Evolutionary conservation across 2,113 vertebrate genomes (phyloP).

Genomic region (Planiliza haematocheilus): DNA sequence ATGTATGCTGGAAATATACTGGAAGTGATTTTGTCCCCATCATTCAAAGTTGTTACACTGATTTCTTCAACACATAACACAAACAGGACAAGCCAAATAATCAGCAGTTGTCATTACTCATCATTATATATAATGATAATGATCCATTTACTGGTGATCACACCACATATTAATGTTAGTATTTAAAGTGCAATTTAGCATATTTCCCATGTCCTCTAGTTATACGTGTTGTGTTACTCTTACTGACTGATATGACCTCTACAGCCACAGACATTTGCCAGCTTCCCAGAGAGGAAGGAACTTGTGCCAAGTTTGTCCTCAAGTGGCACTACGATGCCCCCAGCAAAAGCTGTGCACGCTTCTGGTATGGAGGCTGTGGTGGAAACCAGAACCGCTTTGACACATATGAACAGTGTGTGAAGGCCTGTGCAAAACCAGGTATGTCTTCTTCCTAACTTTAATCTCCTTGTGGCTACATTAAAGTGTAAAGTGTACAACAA

Average conservation of each 20-base stretch:
- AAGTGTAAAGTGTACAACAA: too few relatives aligned
- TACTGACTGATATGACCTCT: neutral
- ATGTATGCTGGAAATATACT: neutral
- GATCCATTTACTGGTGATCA: too few relatives aligned
- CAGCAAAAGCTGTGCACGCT: slow-evolving; percentile 87
- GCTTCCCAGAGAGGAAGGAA: slow-evolving; percentile 87
- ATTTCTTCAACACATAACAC: neutral
- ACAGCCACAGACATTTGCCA: slow-evolving; percentile 83
- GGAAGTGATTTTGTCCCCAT: slow-evolving; percentile 6
- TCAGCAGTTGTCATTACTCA: too few relatives aligned
- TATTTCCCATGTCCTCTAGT: neutral
- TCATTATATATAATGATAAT: neutral
- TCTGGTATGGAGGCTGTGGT: slow-evolving; percentile 95
- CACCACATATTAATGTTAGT: neutral
- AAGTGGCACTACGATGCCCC: slow-evolving; percentile 89
- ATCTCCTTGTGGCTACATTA: too few relatives aligned
- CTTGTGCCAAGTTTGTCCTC: slow-evolving; percentile 87
- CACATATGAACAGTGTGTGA: slow-evolving; percentile 89
- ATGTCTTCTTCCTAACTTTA: neutral
- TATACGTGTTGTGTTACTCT: slow-evolving; percentile 13
- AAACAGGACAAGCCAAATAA: neutral
- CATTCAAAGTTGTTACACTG: neutral
- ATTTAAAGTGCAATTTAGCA: neutral
- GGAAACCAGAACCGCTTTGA: slow-evolving; percentile 94
- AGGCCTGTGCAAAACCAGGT: slow-evolving; percentile 87